Conservation (phyloP, 37 sponge, comb jelly and placozoan genomes). For the Aphrocallistes beatrix region DNA sequence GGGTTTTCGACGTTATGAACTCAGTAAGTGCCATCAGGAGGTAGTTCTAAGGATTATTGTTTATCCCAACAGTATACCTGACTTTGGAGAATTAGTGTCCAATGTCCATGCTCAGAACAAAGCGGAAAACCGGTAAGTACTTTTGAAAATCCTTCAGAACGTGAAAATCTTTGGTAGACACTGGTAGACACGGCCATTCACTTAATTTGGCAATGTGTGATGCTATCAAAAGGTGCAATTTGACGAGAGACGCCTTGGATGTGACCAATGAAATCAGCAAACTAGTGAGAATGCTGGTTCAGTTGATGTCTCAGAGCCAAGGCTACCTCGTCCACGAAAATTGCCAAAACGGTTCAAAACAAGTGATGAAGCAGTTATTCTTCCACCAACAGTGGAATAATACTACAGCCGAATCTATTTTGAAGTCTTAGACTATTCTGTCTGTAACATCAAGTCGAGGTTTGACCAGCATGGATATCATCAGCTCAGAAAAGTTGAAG, state of each 20-base stretch:
- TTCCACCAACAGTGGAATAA: neutral
- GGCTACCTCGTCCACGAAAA: conserved; percentile 12
- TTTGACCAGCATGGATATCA: neutral
- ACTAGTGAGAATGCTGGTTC: too few species aligned
- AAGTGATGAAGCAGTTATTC: neutral
- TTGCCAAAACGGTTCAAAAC: conserved; percentile 1
- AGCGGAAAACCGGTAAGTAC: too few species aligned
- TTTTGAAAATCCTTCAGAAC: neutral
- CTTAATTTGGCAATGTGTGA: too few species aligned
- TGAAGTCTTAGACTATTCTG: neutral
- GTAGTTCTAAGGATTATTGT: neutral
- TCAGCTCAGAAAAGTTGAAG: neutral
- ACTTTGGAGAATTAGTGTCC: neutral
- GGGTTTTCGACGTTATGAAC: neutral
- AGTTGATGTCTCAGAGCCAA: conserved; percentile 11
- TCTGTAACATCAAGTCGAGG: neutral
- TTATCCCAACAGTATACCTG: neutral
- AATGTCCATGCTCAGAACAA: neutral
- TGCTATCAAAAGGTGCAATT: too few species aligned
- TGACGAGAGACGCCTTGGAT: too few species aligned
- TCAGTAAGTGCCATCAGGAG: neutral
- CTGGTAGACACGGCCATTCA: too few species aligned
- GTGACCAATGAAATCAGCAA: too few species aligned
- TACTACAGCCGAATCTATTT: neutral
- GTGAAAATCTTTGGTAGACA: neutral